phyloP scores from a whole-genome alignment of 2,113 vertebrate genomes.

The Paracanthobrama guichenoti region DNA sequence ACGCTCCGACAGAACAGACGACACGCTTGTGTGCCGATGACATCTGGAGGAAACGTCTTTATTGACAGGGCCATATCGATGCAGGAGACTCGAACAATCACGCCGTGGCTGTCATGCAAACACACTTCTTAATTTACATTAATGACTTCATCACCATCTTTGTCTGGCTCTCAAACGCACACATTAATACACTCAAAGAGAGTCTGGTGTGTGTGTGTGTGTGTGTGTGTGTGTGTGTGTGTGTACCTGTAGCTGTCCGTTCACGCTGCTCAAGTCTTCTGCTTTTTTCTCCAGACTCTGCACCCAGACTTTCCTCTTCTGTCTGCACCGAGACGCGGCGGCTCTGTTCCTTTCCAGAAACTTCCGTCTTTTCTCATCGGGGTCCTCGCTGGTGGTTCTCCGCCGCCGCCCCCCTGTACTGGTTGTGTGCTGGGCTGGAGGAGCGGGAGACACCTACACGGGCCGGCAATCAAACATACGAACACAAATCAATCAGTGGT shows the following conservation, averaged over 20 bases:
- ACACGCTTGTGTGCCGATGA: slow-evolving; percentile 80
- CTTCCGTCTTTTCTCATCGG: slow-evolving; percentile 95
- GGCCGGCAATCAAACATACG: slow-evolving; percentile 21
- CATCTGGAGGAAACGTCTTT: slow-evolving; percentile 85
- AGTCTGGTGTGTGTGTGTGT: background rate
- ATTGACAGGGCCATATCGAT: slow-evolving; percentile 81
- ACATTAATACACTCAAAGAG: slow-evolving; percentile 27
- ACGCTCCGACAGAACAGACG: slow-evolving; percentile 76
- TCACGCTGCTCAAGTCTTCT: slow-evolving; percentile 88
- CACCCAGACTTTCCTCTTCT: slow-evolving; percentile 99
- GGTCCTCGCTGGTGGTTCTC: slow-evolving; percentile 93
- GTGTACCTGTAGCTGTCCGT: slow-evolving; percentile 90
- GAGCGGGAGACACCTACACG: slow-evolving; percentile 86
- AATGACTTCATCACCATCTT: slow-evolving; percentile 77
- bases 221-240: background rate
- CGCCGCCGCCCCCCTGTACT: slow-evolving; percentile 92
- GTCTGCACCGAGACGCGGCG: slow-evolving; percentile 93
- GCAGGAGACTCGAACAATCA: slow-evolving; percentile 63
- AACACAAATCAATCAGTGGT: background rate
- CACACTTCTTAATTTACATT: slow-evolving; percentile 78
- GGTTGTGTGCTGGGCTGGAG: slow-evolving; percentile 85
- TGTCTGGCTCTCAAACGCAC: slow-evolving; percentile 50
- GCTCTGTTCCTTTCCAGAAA: slow-evolving; percentile 95
- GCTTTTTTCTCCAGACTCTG: slow-evolving; percentile 96
- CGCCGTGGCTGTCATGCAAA: slow-evolving; percentile 71